These are phyloP conservation scores for Cyrtorhinus lividipennis DNA, from an alignment of 1,140 invertebrate genomes.

Conservation along the genomic window DNA sequence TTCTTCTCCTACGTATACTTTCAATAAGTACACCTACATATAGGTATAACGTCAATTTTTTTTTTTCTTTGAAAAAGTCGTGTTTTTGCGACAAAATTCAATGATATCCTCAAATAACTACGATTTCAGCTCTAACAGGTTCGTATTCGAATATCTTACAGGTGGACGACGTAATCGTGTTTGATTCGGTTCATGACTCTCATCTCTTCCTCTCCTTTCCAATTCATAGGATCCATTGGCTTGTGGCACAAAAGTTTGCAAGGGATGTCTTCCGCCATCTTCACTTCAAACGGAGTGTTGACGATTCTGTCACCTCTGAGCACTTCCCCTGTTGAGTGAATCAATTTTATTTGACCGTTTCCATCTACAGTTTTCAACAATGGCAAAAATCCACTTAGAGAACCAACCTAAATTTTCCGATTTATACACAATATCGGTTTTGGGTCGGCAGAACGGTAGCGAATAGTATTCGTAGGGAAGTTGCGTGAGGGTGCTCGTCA, in stretches of 20 bases:
- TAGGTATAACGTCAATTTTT: no score
- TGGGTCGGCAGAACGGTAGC: constrained; percentile 77
- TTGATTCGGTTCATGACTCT: constrained; percentile 71
- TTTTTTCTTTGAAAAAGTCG: no score
- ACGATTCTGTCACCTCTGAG: constrained; percentile 84
- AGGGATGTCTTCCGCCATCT: constrained; percentile 64
- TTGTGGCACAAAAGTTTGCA: constrained; percentile 69
- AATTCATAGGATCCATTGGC: constrained; percentile 52
- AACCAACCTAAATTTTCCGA: constrained; percentile 91
- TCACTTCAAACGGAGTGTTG: constrained; percentile 89
- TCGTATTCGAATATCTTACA: no score
- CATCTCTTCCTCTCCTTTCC: constrained; percentile 59
- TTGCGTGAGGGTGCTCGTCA: constrained; percentile 92
- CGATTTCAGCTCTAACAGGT: no score
- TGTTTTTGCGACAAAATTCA: no score
- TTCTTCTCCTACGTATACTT: no score
- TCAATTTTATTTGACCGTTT: no score
- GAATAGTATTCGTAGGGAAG: constrained; percentile 97
- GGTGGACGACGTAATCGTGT: constrained; percentile 90
- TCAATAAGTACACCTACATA: no score
- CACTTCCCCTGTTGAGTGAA: constrained; percentile 60
- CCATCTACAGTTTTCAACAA: no score
- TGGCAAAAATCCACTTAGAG: no score
- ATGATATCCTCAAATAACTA: no score
- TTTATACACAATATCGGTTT: constrained; percentile 72